phyloP scores from a whole-genome alignment of 92 coral and sea anemone species.

The Meandrina meandrites region DNA sequence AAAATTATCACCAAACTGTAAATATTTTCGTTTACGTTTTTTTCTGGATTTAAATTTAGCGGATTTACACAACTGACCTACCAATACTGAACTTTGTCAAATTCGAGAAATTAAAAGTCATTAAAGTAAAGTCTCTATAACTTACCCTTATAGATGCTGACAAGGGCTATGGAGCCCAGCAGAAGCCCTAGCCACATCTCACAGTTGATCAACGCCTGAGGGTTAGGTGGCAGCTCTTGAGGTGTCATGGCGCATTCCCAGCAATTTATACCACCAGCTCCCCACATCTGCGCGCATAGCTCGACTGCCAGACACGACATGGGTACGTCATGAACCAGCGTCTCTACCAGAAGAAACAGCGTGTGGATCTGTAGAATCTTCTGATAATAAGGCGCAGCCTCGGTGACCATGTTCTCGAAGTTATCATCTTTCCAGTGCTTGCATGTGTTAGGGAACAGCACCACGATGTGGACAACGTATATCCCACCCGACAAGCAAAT shows the following conservation, averaged over 20 bases:
- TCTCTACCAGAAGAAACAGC: conserved; percentile 71
- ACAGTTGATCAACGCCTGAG: conserved; percentile 66
- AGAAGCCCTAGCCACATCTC: conserved; percentile 85
- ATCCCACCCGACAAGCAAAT: conserved; percentile 83
- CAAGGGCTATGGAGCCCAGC: conserved; percentile 88
- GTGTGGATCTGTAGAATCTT: conserved; percentile 87
- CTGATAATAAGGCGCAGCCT: conserved; percentile 80
- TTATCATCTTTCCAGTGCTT: conserved; percentile 85
- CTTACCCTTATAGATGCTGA: conserved; percentile 93
- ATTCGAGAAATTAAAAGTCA: too few species aligned
- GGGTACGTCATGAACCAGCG: conserved; percentile 91
- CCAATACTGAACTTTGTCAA: too few species aligned
- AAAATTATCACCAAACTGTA: neutral
- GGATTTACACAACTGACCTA: too few species aligned
- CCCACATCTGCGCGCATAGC: conserved; percentile 97
- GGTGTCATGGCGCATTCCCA: conserved; percentile 87
- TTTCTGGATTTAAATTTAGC: too few species aligned
- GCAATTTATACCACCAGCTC: conserved; percentile 85
- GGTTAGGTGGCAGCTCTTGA: conserved; percentile 58
- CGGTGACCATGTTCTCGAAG: conserved; percentile 79
- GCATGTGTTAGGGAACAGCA: conserved; percentile 83
- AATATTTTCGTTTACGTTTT: too few species aligned
- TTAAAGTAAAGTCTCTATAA: neutral
- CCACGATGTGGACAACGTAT: conserved; percentile 74
- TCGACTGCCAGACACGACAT: conserved; percentile 86